Percentiles rank a stretch among this genome's conserved stretches.
Conservation (phyloP, 2,797 vertebrate genomes). For the Adelosebastes latens region DNA sequence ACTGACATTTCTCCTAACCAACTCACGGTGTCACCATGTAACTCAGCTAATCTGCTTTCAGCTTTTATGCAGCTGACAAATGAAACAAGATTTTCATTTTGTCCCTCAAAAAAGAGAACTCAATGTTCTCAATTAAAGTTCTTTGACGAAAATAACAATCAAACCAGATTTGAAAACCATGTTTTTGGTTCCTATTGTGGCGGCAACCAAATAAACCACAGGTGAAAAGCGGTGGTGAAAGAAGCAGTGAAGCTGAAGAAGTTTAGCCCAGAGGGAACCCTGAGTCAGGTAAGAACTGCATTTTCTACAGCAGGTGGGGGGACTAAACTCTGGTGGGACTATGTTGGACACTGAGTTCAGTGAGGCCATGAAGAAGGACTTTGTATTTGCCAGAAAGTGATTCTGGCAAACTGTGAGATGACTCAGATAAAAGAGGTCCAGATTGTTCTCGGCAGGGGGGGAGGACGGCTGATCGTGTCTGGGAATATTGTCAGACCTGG, state of each 20-base stretch:
- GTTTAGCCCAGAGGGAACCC: not conserved
- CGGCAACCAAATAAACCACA: not conserved
- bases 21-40: not conserved
- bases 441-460: constrained; percentile 21
- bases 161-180: not conserved
- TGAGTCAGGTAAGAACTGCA: not conserved
- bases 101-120: not conserved
- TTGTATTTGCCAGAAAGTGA: constrained; percentile 12
- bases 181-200: not conserved
- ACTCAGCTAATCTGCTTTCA: not conserved
- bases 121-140: not conserved
- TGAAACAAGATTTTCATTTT: not conserved
- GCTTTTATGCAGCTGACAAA: not conserved
- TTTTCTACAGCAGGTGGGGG: not conserved
- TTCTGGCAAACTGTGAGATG: constrained; percentile 28
- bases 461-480: constrained; percentile 2
- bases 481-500: constrained; percentile 2
- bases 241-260: not conserved
- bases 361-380: not conserved
- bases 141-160: not conserved
- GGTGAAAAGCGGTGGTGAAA: not conserved
- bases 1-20: not conserved
- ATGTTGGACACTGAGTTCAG: not conserved
- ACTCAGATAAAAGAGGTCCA: constrained; percentile 23
- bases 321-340: not conserved